These are phyloP conservation scores for Empidonax alnorum DNA, from an alignment of 2,113 vertebrate genomes.

Conservation along the genomic window DNA sequence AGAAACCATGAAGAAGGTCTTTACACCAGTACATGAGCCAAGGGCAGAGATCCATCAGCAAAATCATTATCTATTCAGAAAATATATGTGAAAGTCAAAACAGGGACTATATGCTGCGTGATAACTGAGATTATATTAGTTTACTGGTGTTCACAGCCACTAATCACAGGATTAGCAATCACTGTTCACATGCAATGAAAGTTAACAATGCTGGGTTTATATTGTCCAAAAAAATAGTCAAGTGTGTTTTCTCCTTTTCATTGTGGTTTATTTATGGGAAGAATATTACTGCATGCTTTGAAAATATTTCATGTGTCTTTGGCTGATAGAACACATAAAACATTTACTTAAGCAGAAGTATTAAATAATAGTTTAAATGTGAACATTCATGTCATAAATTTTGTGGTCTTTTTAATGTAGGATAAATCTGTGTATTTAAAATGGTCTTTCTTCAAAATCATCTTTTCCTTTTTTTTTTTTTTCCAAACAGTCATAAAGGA, in stretches of 20 bases:
- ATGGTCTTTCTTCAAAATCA: slow-evolving; percentile 76
- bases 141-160: slow-evolving; percentile 19
- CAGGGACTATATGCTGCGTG: slow-evolving; percentile 1
- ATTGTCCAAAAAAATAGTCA: slow-evolving; percentile 51
- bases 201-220: slow-evolving; percentile 70
- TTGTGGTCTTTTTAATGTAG: slow-evolving; percentile 74
- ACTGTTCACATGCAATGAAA: slow-evolving; percentile 60
- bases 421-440: slow-evolving; percentile 78
- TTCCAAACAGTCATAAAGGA: slow-evolving; percentile 71
- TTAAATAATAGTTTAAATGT: slow-evolving; percentile 82
- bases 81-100: slow-evolving; percentile 14
- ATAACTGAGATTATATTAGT: slow-evolving; percentile 28
- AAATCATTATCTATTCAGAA: neutral
- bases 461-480: slow-evolving; percentile 18
- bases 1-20: neutral
- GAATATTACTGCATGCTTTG: slow-evolving; percentile 65
- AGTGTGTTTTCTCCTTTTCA: slow-evolving; percentile 74
- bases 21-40: neutral
- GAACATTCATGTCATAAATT: slow-evolving; percentile 77
- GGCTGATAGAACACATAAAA: slow-evolving; percentile 76
- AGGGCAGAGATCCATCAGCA: neutral
- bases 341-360: slow-evolving; percentile 76
- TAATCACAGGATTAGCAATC: slow-evolving; percentile 15
- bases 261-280: slow-evolving; percentile 74
- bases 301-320: slow-evolving; percentile 76